Evolutionary conservation across 2,113 vertebrate genomes (phyloP), one percentile per base, ranked within the genome.

Genomic region (Ophiodon elongatus): DNA sequence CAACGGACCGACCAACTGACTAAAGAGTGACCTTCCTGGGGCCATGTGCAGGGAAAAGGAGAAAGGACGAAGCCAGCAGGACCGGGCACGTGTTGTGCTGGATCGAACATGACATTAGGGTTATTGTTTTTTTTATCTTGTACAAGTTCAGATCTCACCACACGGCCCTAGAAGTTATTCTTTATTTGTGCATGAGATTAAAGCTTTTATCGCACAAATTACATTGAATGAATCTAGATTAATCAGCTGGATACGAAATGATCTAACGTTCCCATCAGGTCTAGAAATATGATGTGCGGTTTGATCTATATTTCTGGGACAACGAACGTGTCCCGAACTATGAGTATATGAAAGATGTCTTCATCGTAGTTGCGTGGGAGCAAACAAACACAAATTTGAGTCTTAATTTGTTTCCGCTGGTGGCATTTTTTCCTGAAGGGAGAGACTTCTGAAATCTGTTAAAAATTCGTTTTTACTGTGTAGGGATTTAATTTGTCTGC

Each of bases 341-440:
- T 60, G 27, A 17, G 27, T 29, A 29, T 37, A 29, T 37, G 6
- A 84, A 35, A 68, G 19, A 70, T 71, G 9, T 71, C 25, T 60
- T 59, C 7, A 23, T 39, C 41, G 23, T 21, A 15, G 33, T 9
- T 23, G 74, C 62, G 80, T 76, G 72, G 66, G 63, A 88, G 67
- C 45, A 27, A 77, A 71, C 7, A 56, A 79, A 83, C 21, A 8
- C 57, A 60, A 8, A 80, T 73, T 65, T 80, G 23, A 23, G n/a
- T 39, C 37, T 60, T 70, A 8, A 35, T 54, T 29, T 7, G 4
- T 19, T 57, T 39, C 47, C 54, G 17, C 25, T 70, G 17, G 37
- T 62, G 66, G 35, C 63, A 27, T 57, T 57, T 27, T 31, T 70
- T 56, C 31, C 45, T 54, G 15, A 75, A 57, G 33, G 47, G 56